These are phyloP conservation scores for Phylloscopus trochiloides DNA, from an alignment of 2,113 vertebrate species.

Conservation along the genomic window DNA sequence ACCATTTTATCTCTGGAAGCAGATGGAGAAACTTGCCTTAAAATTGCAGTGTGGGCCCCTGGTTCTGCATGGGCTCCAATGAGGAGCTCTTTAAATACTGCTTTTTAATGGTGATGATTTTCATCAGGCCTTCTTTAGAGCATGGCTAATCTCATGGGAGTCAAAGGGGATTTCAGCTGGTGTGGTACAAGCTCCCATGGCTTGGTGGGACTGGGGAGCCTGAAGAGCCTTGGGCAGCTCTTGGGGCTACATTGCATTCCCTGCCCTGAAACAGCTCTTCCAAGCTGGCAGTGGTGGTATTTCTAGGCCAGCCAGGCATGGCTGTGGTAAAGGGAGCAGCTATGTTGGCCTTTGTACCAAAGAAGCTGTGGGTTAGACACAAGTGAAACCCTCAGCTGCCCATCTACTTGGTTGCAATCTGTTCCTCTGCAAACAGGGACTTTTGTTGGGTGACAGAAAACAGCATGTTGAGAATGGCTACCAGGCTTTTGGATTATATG, in stretches of 20 bases:
- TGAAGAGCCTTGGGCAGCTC: neutral
- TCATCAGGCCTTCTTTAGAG: neutral
- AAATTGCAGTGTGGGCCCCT: neutral
- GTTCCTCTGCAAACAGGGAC: neutral
- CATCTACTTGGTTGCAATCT: neutral
- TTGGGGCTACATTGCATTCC: rapidly evolving
- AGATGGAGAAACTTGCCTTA: neutral
- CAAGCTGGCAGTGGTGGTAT: neutral
- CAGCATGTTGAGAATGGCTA: neutral
- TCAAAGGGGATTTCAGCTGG: neutral
- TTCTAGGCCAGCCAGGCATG: neutral
- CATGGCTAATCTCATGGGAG: neutral
- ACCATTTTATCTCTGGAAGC: neutral
- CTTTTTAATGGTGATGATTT: neutral
- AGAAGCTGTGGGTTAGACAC: neutral
- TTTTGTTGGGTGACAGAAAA: neutral
- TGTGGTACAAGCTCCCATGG: rapidly evolving
- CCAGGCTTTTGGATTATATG: neutral
- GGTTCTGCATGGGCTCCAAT: neutral
- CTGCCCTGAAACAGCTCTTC: neutral
- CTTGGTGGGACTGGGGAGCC: rapidly evolving
- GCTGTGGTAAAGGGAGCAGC: neutral
- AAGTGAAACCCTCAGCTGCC: neutral
- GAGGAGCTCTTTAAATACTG: neutral
- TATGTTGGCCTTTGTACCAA: rapidly evolving